phyloP scores from a whole-genome alignment of 2,888 invertebrate species.

The Pandemis corylana region DNA sequence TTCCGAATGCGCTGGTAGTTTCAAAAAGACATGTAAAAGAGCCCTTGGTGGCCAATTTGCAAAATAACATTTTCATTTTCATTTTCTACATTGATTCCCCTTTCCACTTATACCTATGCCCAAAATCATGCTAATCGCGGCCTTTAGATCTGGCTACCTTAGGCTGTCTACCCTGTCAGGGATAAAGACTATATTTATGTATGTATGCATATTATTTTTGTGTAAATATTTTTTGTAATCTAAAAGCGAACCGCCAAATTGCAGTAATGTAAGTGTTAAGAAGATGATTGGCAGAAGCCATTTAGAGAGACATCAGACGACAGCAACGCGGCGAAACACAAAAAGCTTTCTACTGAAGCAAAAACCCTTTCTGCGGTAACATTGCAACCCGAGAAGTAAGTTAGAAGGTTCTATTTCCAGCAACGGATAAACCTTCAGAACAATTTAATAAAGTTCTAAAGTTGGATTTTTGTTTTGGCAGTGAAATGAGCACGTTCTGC shows the following conservation, averaged over 20 bases:
- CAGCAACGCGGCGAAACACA: constrained; percentile 28
- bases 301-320: constrained; percentile 37
- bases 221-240: too few relatives aligned
- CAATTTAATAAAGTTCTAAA: constrained; percentile 21
- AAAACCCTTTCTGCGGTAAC: constrained; percentile 29
- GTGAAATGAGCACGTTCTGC: constrained; percentile 4
- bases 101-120: too few relatives aligned
- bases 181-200: too few relatives aligned
- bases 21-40: too few relatives aligned
- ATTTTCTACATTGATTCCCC: too few relatives aligned
- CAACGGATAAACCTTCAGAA: constrained; percentile 15
- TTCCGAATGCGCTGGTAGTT: too few relatives aligned
- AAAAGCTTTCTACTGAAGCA: constrained; percentile 35
- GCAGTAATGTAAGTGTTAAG: constrained; percentile 22
- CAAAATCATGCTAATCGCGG: too few relatives aligned
- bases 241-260: background rate
- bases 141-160: too few relatives aligned
- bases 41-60: too few relatives aligned
- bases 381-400: constrained; percentile 37
- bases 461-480: constrained; percentile 13
- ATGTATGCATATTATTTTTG: too few relatives aligned
- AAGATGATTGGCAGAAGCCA: constrained; percentile 39
- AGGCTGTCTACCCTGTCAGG: too few relatives aligned
- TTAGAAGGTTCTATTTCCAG: constrained; percentile 37
- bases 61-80: too few relatives aligned